Evolutionary conservation across 2,797 vertebrate species (phyloP).

Genomic region (Melanogrammus aeglefinus): DNA sequence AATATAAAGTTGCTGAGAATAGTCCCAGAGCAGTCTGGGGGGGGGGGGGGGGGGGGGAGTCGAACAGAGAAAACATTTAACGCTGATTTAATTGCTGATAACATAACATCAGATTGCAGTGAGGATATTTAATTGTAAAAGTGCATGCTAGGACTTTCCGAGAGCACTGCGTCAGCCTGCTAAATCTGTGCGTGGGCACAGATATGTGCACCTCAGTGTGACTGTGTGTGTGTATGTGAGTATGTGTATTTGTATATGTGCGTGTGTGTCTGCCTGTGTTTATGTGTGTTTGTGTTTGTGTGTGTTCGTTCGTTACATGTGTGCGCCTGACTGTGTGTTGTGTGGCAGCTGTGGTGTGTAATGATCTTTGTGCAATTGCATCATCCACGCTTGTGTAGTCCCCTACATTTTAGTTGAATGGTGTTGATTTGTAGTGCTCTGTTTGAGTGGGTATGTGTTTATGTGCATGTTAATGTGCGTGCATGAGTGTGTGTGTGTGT

Average conservation of each 20-base stretch:
- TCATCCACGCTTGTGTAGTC: not conserved
- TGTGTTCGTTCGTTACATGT: too few species aligned
- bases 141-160: constrained; percentile 30
- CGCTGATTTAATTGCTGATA: not conserved
- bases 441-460: not conserved
- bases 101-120: constrained; percentile 24
- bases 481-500: not conserved
- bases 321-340: not conserved
- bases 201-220: too few species aligned
- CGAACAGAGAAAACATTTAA: not conserved
- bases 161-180: not conserved
- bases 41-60: not conserved
- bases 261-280: not conserved
- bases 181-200: not conserved
- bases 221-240: too few species aligned
- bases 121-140: constrained; percentile 54
- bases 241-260: not conserved
- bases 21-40: not conserved
- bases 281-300: too few species aligned
- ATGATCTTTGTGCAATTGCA: not conserved
- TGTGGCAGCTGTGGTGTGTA: not conserved
- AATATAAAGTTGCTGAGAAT: not conserved
- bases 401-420: constrained; percentile 1
- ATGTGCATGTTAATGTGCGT: not conserved
- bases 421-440: not conserved